Percentiles rank a stretch among this genome's conserved stretches.
phyloP scores from a whole-genome alignment of 2,888 invertebrate genomes.

The Macrophya alboannulata region DNA sequence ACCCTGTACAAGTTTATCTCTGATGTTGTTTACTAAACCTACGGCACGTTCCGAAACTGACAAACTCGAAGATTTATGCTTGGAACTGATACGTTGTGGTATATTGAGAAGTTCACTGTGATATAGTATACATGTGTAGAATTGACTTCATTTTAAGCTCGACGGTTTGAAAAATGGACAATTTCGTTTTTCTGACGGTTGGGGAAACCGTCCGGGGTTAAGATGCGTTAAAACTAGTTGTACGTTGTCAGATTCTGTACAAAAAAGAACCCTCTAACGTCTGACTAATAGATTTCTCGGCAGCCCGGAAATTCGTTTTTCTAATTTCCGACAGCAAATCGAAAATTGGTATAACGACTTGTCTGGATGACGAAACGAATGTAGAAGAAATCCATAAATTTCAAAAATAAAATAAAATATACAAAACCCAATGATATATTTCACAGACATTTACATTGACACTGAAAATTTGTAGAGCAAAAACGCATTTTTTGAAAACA shows the following conservation, averaged over 20 bases:
- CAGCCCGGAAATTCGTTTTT: not conserved
- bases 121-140: not conserved
- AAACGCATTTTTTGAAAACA: no score
- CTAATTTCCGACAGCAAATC: not conserved
- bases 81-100: not conserved
- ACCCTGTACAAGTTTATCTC: not conserved
- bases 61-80: not conserved
- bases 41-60: not conserved
- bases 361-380: not conserved
- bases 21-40: not conserved
- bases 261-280: not conserved
- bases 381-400: not conserved
- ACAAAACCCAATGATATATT: not conserved
- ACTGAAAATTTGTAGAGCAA: no score
- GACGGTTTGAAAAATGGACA: not conserved
- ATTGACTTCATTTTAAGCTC: not conserved
- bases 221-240: slow-evolving; percentile 2
- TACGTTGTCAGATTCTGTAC: not conserved
- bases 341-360: not conserved
- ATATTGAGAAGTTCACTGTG: not conserved
- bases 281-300: not conserved
- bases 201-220: not conserved
- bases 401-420: not conserved
- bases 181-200: not conserved
- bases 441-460: no score